phyloP scores from a whole-genome alignment of 2,888 invertebrate species.

The Meteorus cinctellus region DNA sequence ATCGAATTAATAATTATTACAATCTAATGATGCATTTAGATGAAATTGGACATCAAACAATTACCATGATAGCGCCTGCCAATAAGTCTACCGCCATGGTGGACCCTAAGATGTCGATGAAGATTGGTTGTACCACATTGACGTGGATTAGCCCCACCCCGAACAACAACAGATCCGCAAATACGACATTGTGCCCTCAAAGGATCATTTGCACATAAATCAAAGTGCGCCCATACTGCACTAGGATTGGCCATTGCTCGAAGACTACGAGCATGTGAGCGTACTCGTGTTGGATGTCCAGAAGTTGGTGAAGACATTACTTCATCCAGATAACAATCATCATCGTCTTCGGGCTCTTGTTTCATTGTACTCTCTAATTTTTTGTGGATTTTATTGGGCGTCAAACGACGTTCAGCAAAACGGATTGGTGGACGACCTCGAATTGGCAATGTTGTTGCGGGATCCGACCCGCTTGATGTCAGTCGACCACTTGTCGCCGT shows the following conservation, averaged over 20 bases:
- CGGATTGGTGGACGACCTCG: constrained; percentile 39
- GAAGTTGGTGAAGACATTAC: constrained; percentile 50
- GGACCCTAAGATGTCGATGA: constrained; percentile 70
- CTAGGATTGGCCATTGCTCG: constrained; percentile 72
- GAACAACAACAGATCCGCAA: constrained; percentile 70
- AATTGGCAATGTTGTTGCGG: constrained; percentile 53
- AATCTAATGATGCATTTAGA: too few relatives aligned
- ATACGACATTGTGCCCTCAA: constrained; percentile 70
- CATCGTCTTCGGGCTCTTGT: constrained; percentile 69
- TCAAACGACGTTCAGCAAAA: constrained; percentile 43
- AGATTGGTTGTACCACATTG: constrained; percentile 72
- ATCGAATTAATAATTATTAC: neutral
- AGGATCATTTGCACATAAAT: constrained; percentile 69
- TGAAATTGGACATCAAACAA: neutral
- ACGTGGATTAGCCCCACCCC: constrained; percentile 71
- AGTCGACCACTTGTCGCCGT: constrained; percentile 54
- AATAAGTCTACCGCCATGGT: constrained; percentile 70
- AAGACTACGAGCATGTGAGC: constrained; percentile 69
- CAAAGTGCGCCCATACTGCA: constrained; percentile 72
- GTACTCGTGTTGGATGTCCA: constrained; percentile 58
- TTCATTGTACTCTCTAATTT: constrained; percentile 62
- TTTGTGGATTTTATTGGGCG: constrained; percentile 37
- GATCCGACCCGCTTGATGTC: constrained; percentile 54
- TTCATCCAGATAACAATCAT: constrained; percentile 65
- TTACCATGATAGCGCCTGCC: constrained; percentile 71